Evolutionary conservation across 2,888 invertebrate species (phyloP), one percentile per base, ranked within the genome.

Genomic region (Criorhina ranunculi): DNA sequence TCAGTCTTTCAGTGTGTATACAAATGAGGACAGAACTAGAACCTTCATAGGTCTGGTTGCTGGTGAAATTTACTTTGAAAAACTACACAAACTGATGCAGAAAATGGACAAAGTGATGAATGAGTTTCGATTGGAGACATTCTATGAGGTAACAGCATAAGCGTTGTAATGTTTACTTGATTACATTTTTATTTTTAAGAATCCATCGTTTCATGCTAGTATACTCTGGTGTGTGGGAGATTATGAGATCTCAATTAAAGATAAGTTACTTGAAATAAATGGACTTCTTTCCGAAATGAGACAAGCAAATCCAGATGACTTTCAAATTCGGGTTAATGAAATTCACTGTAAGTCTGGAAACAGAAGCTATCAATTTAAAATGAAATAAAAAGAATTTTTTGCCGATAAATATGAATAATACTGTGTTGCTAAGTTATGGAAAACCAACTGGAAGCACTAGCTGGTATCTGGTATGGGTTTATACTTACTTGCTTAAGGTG

Each of bases 131-230:
- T 92, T 98, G 86, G 94, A 95, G 40, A 91, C 92, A 82, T 98
- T 96, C 92, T 98, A 98, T 92, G 91, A 96, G 92, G 96, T 96
- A 90, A 90, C 5, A 24, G 11, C 24, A 35, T 51, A 44, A 29
- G 33, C n/a, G n/a, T 8, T 35, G 8, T 12, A 9, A 55, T 8
- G 5, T 12, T 0, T 8, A 12, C 44, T 35, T 55, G 29, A 9
- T 31, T 19, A 44, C 9, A 1, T 49, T 17, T 75, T 19, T 82
- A 89, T 89, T 87, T 93, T 93, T 87, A 91, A 97, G 97, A 93
- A 96, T 89, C 95, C 96, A 17, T 96, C 96, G 1, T 96, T 96
- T 92, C 98, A 98, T 89, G 93, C 96, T 88, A 98, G 98, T 90
- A 92, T 98, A 87, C 92, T 95, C 9, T 98, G 97, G 97, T 93